These are phyloP conservation scores for Metopolophium dirhodum DNA, from an alignment of 1,140 invertebrate species.

Conservation along the genomic window DNA sequence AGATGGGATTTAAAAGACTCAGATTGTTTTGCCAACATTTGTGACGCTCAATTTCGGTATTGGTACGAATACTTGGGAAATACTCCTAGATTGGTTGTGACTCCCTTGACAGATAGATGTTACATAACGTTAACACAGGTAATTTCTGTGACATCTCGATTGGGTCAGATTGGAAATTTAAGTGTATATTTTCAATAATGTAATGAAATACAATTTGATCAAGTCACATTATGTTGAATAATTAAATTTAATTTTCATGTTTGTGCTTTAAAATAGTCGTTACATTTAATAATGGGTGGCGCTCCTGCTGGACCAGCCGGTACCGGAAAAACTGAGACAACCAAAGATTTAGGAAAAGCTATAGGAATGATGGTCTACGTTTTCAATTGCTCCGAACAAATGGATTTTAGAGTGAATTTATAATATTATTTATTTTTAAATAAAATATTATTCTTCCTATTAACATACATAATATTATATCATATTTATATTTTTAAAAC, in stretches of 20 bases:
- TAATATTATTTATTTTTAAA: constrained; percentile 33
- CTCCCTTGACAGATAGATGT: constrained; percentile 84
- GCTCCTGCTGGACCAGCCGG: constrained; percentile 87
- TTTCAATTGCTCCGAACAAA: constrained; percentile 95
- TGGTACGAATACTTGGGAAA: constrained; percentile 85
- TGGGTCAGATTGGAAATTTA: not conserved
- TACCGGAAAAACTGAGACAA: constrained; percentile 93
- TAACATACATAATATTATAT: not conserved
- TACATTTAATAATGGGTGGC: constrained; percentile 91
- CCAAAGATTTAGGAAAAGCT: constrained; percentile 89
- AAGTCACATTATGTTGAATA: not conserved
- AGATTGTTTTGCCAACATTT: constrained; percentile 92
- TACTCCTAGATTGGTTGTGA: constrained; percentile 82
- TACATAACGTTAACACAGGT: constrained; percentile 88
- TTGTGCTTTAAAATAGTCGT: constrained; percentile 65
- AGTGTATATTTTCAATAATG: not conserved
- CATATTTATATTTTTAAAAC: not conserved
- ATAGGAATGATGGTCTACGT: constrained; percentile 94
- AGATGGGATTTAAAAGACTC: constrained; percentile 81
- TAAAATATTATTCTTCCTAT: not conserved
- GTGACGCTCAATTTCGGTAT: constrained; percentile 83
- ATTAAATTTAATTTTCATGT: not conserved
- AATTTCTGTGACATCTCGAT: not conserved
- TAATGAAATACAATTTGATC: not conserved
- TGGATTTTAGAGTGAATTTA: constrained; percentile 81